phyloP scores from a whole-genome alignment of 2,113 vertebrate genomes.

The Paracanthobrama guichenoti region DNA sequence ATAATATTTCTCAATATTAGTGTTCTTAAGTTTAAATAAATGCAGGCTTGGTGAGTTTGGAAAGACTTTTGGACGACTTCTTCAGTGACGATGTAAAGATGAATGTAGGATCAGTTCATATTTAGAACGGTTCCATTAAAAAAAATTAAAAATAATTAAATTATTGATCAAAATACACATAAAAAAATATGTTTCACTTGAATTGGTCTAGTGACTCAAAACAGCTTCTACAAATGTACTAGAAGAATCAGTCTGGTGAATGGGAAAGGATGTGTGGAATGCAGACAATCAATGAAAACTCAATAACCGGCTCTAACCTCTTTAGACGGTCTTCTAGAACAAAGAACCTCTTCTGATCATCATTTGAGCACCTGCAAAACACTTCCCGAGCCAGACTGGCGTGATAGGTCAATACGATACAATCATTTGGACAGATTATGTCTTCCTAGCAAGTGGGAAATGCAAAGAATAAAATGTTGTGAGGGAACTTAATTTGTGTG shows the following conservation, averaged over 20 bases:
- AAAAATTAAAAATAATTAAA: too few relatives aligned
- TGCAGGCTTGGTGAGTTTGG: too few relatives aligned
- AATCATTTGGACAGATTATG: not conserved
- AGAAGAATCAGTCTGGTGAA: conserved; percentile 47
- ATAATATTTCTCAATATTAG: too few relatives aligned
- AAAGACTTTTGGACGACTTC: too few relatives aligned
- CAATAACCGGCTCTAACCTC: conserved; percentile 52
- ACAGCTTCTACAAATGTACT: not conserved
- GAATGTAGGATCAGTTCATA: too few relatives aligned
- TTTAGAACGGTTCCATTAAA: too few relatives aligned
- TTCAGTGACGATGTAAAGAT: too few relatives aligned
- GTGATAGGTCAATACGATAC: not conserved
- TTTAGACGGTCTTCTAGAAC: conserved; percentile 45
- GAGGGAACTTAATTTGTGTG: not conserved
- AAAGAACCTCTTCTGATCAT: conserved; percentile 48
- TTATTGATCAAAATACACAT: too few relatives aligned
- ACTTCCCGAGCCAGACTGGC: not conserved
- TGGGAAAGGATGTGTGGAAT: conserved; percentile 19
- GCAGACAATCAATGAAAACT: conserved; percentile 52
- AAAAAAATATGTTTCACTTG: not conserved
- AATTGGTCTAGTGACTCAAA: not conserved
- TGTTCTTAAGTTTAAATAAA: too few relatives aligned
- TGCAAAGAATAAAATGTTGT: not conserved
- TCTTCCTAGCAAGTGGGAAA: not conserved
- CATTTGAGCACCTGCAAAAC: conserved; percentile 44